phyloP scores from a whole-genome alignment of 2,797 vertebrate genomes.

The Erithacus rubecula region DNA sequence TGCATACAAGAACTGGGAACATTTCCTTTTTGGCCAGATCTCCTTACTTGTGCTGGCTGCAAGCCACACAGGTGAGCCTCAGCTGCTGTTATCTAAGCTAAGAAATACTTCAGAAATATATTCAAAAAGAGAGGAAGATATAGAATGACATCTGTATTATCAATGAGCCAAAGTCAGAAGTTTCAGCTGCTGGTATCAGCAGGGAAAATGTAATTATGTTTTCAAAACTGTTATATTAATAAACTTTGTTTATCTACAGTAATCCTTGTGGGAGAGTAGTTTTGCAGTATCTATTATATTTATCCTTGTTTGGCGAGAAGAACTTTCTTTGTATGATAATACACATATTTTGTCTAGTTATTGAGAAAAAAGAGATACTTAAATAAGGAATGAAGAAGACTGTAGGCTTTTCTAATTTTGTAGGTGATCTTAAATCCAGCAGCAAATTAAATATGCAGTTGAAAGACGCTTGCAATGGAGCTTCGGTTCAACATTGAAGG shows the following conservation, averaged over 20 bases:
- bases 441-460: neutral
- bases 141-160: neutral
- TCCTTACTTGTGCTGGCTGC: neutral
- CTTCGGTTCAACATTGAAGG: neutral
- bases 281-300: neutral
- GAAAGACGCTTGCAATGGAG: neutral
- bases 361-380: neutral
- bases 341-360: neutral
- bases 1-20: neutral
- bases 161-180: neutral
- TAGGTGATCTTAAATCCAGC: neutral
- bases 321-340: neutral
- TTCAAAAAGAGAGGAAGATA: neutral
- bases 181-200: neutral
- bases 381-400: neutral
- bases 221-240: neutral
- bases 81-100: conserved; percentile 21
- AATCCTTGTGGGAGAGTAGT: neutral
- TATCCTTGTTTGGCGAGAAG: neutral
- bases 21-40: conserved; percentile 40
- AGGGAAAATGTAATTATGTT: neutral
- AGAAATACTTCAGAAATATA: neutral
- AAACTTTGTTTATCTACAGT: neutral
- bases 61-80: conserved; percentile 33
- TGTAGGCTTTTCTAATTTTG: neutral